Base-by-base conservation (phyloP, 2,888 invertebrate species). In the Dioctria linearis region DNA sequence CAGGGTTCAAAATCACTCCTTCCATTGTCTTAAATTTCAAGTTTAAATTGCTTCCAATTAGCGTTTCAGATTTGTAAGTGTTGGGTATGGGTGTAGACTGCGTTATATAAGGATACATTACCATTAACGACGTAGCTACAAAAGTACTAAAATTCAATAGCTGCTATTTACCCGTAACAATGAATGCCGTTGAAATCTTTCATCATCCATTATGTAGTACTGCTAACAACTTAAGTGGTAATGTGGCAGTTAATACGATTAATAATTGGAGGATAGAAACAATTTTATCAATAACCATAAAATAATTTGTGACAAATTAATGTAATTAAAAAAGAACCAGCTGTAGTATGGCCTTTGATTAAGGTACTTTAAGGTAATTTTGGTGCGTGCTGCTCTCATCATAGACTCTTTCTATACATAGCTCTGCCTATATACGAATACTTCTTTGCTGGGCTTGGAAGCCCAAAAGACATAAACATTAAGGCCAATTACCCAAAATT, bases 11-110 rank as follows among this genome's bases (percentile, higher is more conserved):
- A 51, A 69, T 69, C 69, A 69, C 69, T 69, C 69, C n/a, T 54
- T 54, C 51, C 69, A 69, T 69, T 69, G 49, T 69, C 69, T 51
- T 11, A 39, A 69, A 69, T 69, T 69, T 69, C 69, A 69, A 69
- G 69, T 69, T 69, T 69, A 69, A 69, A 69, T 69, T 69, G 69
- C 69, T 69, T 69, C 69, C 69, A 69, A 69, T 69, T 69, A 69
- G 54, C 69, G 69, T 69, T 69, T 69, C 37, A 46, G 69, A 69
- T 69, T 69, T 51, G 69, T 42, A 69, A 69, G 51, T 51, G 69
- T 69, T 69, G 25, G 11, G 49, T n/a, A n/a, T 37, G 51, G 67
- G 5, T 4, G n/a, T 25, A 37, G 5, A 25, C 25, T 25, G 25
- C 25, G 25, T 25, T 25, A 25, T 25, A 25, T 25, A 25, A 25